Base-by-base conservation (phyloP, 2,888 invertebrate genomes). In the Onthophagus sagittarius region DNA sequence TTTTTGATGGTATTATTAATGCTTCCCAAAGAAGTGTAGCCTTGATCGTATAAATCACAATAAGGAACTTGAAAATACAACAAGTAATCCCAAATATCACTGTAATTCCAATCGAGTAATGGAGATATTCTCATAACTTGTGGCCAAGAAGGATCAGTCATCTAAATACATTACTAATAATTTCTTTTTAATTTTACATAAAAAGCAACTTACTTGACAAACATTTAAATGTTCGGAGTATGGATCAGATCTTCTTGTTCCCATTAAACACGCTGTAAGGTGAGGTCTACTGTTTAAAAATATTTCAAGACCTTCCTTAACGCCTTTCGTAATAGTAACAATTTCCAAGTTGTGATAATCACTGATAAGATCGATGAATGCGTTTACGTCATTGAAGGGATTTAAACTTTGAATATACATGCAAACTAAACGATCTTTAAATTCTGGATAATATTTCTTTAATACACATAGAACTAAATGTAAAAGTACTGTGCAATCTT, bases 401-500 rank as follows among this genome's bases (percentile, higher is more conserved):
- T 94, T 90, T 15, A 89, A 89, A 64, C 92, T 91, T 78, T 91
- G 88, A 65, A 99, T 93, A 81, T 98, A 98, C 39, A 98, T 86
- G 62, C 94, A 91, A 80, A 91, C 88, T 1, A 93, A 85, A 75
- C 80, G 81, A 7, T 76, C 71, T 4, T 77, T 78, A 74, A 79
- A 80, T 14, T 81, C 71, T 0, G 83, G 81, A 77, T 82, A 84
- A 67, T 81, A 83, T 80, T 76, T 79, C 71, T 81, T 80, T 23
- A 88, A 81, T 9, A 90, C 86, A 1, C 88, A 86, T 77, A 89
- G 85, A 9, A 88, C 85, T 76, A 96, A 84, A 84, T 96, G 93
- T 62, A 99, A 86, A 11, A 99, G 88, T 0, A 93, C 96, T 0
- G 98, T 98, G 83, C 99, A 99, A 86, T 99, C 99, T 87, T 99